Evolutionary conservation across 2,888 invertebrate genomes (phyloP), one percentile per base, ranked within the genome.

Genomic region (Drosophila paramelanica): DNA sequence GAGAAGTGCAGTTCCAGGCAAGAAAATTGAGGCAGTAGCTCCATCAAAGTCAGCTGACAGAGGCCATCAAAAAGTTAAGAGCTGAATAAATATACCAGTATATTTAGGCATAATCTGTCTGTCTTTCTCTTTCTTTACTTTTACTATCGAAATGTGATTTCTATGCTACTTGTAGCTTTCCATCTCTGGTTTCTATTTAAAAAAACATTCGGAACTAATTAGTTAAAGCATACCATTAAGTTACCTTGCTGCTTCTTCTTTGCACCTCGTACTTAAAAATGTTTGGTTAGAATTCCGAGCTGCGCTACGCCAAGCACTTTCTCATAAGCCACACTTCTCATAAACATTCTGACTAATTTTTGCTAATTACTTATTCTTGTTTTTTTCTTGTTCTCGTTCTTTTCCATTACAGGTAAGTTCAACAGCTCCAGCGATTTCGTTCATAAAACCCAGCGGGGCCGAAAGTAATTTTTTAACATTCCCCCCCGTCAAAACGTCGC

Each of bases 361-460:
- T 53, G 77, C 83, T 85, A 88, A 83, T 83, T 88, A 83, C 88
- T 85, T 61, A 87, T 73, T 66, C 62, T 66, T 61, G 38, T 64
- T 67, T 17, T 70, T 67, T 58, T 38, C 56, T 51, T 13, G 13
- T 31, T 64, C 41, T 61, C 49, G 33, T 56, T 81, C 51, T 69
- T 60, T 75, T 68, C 58, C 78, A 73, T 85, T 86, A 57, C 89
- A 85, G 84, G 84, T 85, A 85, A 85, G 84, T 87, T 76, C 59
- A 78, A 69, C 46, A 59, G 36, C 62, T 55, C 36, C 53, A 23
- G 27, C 33, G 36, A 50, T 53, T 53, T 52, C 33, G 66, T 42
- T 36, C 67, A 59, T 59, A 55, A 74, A 72, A 46, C 74, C 55
- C 61, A 67, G 61, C 74, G 51, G 73, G 65, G 17, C 60, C 38